Conservation (phyloP, 2,888 invertebrate species). For the Craniophora ligustri region DNA sequence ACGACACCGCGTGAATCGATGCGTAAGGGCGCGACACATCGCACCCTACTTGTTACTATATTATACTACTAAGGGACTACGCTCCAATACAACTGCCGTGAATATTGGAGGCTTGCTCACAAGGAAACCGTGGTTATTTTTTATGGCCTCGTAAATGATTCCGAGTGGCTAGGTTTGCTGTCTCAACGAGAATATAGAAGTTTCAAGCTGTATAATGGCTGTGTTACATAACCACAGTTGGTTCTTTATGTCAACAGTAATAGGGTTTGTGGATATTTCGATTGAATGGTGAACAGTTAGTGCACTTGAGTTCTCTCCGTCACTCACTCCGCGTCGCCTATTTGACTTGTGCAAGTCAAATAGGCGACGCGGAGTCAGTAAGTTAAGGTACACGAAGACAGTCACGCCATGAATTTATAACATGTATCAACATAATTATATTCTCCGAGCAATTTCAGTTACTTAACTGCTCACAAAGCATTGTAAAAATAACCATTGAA, state of each 20-base stretch:
- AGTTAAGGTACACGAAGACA: conserved; percentile 17
- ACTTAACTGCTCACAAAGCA: no score
- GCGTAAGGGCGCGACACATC: conserved; percentile 64
- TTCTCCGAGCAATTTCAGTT: no score
- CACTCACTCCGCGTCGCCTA: no score
- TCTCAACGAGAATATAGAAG: conserved; percentile 48
- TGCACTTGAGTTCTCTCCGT: conserved; percentile 28
- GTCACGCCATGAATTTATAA: conserved; percentile 2
- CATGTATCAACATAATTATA: no score
- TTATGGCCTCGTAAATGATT: conserved; percentile 59
- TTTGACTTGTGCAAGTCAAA: conserved; percentile 46
- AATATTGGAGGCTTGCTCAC: conserved; percentile 55
- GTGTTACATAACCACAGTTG: conserved; percentile 3
- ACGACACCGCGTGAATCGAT: conserved; percentile 66
- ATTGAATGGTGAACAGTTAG: conserved; percentile 18
- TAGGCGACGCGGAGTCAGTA: conserved; percentile 19
- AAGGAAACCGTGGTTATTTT: conserved; percentile 60
- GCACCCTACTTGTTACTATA: conserved; percentile 57
- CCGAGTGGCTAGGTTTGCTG: conserved; percentile 50
- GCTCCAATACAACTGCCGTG: conserved; percentile 52
- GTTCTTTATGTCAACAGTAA: conserved; percentile 7
- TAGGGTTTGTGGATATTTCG: conserved; percentile 17
- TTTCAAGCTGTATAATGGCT: conserved; percentile 13
- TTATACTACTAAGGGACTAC: conserved; percentile 43
- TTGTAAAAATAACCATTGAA: no score